These are phyloP conservation scores for Hemibagrus guttatus DNA, from an alignment of 2,797 vertebrate species.

Conservation along the genomic window DNA sequence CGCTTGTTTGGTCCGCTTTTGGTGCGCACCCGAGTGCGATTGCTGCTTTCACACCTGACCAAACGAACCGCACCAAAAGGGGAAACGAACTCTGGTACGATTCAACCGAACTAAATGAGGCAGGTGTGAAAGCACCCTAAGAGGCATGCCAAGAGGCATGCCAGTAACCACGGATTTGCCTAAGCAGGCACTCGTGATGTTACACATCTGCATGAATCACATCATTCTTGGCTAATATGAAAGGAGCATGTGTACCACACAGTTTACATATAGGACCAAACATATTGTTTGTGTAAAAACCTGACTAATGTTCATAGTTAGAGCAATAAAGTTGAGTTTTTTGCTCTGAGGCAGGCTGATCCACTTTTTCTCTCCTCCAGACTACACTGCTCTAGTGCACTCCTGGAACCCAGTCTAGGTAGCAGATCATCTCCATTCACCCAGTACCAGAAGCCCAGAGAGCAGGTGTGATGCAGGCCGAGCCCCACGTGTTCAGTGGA, in stretches of 20 bases:
- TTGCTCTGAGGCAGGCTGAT: background rate
- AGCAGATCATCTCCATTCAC: slow-evolving; percentile 30
- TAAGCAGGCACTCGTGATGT: too few species aligned
- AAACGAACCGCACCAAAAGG: too few species aligned
- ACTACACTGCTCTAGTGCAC: slow-evolving; percentile 11
- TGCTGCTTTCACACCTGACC: too few species aligned
- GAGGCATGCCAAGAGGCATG: too few species aligned
- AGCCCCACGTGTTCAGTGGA: slow-evolving; percentile 43
- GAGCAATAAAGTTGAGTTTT: slow-evolving; percentile 22
- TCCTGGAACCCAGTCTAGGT: slow-evolving; percentile 31
- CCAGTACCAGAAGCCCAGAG: slow-evolving; percentile 43
- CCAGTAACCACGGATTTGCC: too few species aligned
- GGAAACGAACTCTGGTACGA: too few species aligned
- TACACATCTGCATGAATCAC: background rate
- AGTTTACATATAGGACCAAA: background rate
- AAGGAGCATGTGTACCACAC: background rate
- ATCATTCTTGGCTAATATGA: background rate
- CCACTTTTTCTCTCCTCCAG: background rate
- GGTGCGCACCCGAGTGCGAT: too few species aligned
- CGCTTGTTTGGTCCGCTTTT: too few species aligned
- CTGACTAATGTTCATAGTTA: background rate
- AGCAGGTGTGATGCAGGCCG: slow-evolving; percentile 27
- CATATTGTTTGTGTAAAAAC: too few species aligned
- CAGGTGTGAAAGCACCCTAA: too few species aligned
- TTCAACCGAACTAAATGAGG: too few species aligned